Evolutionary conservation across 2,888 invertebrate genomes (phyloP), one percentile per base, ranked within the genome.

Genomic region (Tiphia femorata): DNA sequence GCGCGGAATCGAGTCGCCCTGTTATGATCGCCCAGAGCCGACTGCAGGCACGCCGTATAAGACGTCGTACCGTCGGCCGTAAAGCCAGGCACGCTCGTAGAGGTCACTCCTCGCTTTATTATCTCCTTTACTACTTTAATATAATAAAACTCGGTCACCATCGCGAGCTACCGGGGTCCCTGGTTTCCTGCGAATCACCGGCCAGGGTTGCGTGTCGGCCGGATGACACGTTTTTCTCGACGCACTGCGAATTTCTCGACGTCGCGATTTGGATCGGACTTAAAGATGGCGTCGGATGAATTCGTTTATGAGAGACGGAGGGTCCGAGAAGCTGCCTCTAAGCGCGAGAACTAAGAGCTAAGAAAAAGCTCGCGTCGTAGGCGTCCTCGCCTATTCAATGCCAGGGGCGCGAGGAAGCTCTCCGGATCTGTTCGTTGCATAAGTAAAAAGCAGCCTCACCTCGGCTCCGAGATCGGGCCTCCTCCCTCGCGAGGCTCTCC

Each of bases 371-470:
- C n/a, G n/a, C n/a, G n/a, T n/a, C n/a, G n/a, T n/a, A n/a, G n/a
- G n/a, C n/a, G n/a, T n/a, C n/a, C n/a, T n/a, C n/a, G n/a, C n/a
- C n/a, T n/a, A n/a, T n/a, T n/a, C n/a, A n/a, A n/a, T n/a, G n/a
- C n/a, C n/a, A n/a, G 29, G 3, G 29, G 3, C 29, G 33, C 33
- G 12, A 14, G 12, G 33, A 33, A n/a, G 12, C 12, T 12, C 62
- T 62, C 54, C 51, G 64, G 54, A 58, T 63, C 65, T 64, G 58
- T 58, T 65, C 65, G 62, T n/a, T 75, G 75, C 74, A 74, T 76
- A 74, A 74, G 72, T 74, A 69, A 73, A 78, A 78, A 79, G 80
- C 82, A 80, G 76, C 79, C 77, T 77, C 73, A 73, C 50, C 64
- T 77, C 75, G 78, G 73, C 77, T 75, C 69, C 57, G 58, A 60